Percentiles rank a stretch among this genome's conserved stretches.
These are phyloP conservation scores for Accipiter virgatus DNA, from an alignment of 2,113 vertebrate genomes.

Conservation along the genomic window DNA sequence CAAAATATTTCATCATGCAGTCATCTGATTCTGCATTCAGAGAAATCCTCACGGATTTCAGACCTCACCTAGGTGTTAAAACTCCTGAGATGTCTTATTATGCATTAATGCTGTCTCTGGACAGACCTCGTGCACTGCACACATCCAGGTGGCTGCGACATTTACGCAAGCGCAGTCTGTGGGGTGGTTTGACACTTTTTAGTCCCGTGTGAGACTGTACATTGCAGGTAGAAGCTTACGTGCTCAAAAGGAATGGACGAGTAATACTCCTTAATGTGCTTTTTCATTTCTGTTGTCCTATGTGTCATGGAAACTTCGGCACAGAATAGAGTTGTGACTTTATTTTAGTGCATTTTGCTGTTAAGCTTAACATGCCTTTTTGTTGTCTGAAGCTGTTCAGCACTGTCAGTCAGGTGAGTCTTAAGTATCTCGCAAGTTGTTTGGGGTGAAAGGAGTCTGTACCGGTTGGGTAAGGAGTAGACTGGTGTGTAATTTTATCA, in stretches of 20 bases:
- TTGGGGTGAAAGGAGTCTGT: background rate
- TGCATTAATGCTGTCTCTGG: rapidly evolving
- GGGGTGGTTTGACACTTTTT: background rate
- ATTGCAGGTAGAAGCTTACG: rapidly evolving
- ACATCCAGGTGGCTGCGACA: rapidly evolving
- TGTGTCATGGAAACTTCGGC: background rate
- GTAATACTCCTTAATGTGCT: background rate
- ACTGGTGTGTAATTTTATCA: rapidly evolving
- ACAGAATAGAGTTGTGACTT: background rate
- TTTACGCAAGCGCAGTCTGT: rapidly evolving
- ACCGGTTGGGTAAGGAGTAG: rapidly evolving
- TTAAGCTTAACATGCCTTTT: background rate
- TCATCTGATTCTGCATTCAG: background rate
- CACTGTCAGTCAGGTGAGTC: background rate
- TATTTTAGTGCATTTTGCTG: background rate
- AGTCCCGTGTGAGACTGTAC: background rate
- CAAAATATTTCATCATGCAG: background rate
- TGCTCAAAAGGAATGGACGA: background rate
- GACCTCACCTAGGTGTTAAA: background rate
- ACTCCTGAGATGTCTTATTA: background rate
- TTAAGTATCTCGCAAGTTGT: background rate
- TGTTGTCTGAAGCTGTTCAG: background rate
- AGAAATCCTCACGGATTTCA: background rate
- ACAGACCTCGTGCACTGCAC: rapidly evolving
- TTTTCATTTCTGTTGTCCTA: background rate